Conservation (phyloP, 2,888 invertebrate genomes). For the Rhingia rostrata region DNA sequence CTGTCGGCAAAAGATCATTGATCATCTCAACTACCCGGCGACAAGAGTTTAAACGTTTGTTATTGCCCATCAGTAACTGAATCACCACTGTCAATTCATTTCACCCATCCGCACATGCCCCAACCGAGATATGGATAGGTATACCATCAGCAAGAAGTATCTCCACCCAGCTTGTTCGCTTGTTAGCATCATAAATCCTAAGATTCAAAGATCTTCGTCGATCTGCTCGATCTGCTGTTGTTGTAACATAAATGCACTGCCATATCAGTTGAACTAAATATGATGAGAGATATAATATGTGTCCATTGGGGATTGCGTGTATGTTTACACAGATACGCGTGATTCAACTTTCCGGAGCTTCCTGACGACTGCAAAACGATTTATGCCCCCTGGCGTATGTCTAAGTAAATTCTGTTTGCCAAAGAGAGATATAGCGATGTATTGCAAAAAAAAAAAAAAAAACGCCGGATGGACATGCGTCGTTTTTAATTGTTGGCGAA, state of each 20-base stretch:
- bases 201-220: slow-evolving; percentile 32
- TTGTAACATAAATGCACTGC: slow-evolving; percentile 41
- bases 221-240: slow-evolving; percentile 6
- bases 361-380: slow-evolving; percentile 18
- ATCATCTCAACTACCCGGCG: slow-evolving; percentile 58
- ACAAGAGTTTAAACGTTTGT: slow-evolving; percentile 71
- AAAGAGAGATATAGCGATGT: slow-evolving; percentile 17
- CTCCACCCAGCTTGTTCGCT: slow-evolving; percentile 5
- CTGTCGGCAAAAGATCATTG: slow-evolving; percentile 68
- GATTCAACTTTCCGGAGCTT: slow-evolving; percentile 32
- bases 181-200: slow-evolving; percentile 65
- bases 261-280: slow-evolving; percentile 68
- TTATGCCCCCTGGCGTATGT: slow-evolving; percentile 37
- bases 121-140: slow-evolving; percentile 2
- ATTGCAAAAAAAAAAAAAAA: slow-evolving; percentile 8
- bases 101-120: slow-evolving; percentile 23
- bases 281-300: slow-evolving; percentile 64
- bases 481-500: slow-evolving; percentile 61
- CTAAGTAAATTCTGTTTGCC: slow-evolving; percentile 59
- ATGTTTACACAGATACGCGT: slow-evolving; percentile 54
- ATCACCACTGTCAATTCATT: slow-evolving; percentile 41
- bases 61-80: slow-evolving; percentile 60
- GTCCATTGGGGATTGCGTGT: slow-evolving; percentile 69
- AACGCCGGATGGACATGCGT: slow-evolving; percentile 55
- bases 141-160: not conserved